Evolutionary conservation across 2,888 invertebrate genomes (phyloP).

Genomic region (Perizoma affinitatum): DNA sequence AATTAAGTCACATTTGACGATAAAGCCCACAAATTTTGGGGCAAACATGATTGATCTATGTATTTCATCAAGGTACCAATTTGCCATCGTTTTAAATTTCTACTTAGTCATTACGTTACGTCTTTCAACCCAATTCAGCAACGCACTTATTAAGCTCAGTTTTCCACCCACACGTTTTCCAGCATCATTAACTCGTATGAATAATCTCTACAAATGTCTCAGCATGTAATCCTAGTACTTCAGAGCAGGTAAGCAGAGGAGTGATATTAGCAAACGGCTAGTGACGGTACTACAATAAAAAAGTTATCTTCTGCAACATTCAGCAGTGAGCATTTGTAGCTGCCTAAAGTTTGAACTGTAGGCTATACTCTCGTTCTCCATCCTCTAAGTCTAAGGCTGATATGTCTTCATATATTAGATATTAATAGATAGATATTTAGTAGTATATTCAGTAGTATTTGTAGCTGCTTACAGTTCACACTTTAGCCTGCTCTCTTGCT

Average conservation of each 20-base stretch:
- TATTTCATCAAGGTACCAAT: slow-evolving; percentile 30
- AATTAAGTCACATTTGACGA: too few species aligned
- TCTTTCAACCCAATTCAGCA: neutral
- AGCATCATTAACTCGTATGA: slow-evolving; percentile 39
- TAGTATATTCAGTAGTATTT: too few species aligned
- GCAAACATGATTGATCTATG: too few species aligned
- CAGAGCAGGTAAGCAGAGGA: slow-evolving; percentile 25
- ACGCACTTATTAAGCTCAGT: slow-evolving; percentile 10
- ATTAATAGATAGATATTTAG: too few species aligned
- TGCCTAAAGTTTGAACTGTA: too few species aligned
- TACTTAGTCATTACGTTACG: neutral
- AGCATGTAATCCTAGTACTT: slow-evolving; percentile 41
- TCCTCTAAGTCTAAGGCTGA: too few species aligned
- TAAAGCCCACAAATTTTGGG: too few species aligned
- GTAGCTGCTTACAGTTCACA: too few species aligned
- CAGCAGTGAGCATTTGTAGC: too few species aligned
- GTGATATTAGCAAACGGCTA: slow-evolving; percentile 2
- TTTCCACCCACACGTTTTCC: slow-evolving; percentile 20
- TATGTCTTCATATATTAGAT: too few species aligned
- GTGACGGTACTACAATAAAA: neutral
- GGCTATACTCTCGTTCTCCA: too few species aligned
- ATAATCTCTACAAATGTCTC: slow-evolving; percentile 44
- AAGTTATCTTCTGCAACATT: too few species aligned
- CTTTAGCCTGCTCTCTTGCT: neutral
- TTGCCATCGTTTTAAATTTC: neutral